Conservation (phyloP, 2,797 vertebrate species). For the Buceros bicornis region DNA sequence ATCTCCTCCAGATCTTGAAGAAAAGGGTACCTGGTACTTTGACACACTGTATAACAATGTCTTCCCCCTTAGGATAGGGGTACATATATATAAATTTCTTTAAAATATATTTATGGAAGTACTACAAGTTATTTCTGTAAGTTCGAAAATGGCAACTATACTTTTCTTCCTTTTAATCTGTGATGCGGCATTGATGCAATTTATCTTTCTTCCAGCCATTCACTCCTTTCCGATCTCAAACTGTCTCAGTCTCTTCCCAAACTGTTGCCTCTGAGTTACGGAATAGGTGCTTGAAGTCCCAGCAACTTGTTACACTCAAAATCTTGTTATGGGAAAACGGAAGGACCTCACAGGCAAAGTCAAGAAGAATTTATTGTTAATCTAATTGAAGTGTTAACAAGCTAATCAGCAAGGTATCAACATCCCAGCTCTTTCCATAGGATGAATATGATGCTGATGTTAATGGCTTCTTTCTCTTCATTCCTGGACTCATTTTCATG, state of each 20-base stretch:
- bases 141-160: background rate
- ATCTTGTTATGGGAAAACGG: background rate
- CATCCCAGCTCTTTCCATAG: background rate
- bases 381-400: background rate
- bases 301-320: background rate
- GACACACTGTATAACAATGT: background rate
- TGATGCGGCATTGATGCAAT: background rate
- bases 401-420: background rate
- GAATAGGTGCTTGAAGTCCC: background rate
- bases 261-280: background rate
- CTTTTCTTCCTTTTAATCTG: background rate
- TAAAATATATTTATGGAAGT: background rate
- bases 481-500: background rate
- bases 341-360: background rate
- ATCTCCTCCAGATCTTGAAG: background rate
- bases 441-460: background rate
- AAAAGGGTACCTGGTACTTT: background rate
- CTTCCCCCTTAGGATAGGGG: background rate
- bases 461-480: background rate
- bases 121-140: background rate
- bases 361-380: background rate
- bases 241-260: background rate
- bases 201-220: background rate
- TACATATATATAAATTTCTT: background rate
- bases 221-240: background rate